Evolutionary conservation across 2,797 vertebrate species (phyloP), one percentile per base, ranked within the genome.

Genomic region (Moxostoma hubbsi): DNA sequence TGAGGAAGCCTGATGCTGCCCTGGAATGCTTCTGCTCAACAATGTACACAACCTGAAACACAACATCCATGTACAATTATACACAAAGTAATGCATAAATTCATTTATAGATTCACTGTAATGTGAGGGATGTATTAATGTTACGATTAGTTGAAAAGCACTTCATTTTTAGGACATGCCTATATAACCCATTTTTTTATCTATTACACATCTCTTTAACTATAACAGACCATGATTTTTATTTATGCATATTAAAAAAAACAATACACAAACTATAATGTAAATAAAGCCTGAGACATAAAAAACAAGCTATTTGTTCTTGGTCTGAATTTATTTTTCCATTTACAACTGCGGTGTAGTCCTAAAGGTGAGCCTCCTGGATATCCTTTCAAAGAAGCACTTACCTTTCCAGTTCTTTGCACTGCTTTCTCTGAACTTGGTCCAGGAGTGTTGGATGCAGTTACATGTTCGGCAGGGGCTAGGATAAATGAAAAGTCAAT

Each of bases 321-420:
- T 36, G 36, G 36, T 36, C 36, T 36, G 36, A 36, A 36, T 36
- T 4, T 36, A 36, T 36, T 36, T 36, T 36, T 36, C 36, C 36
- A 36, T 4, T 36, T 36, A 36, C 36, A 36, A 36, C 36, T 36
- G 36, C 9, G 6, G 8, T 59, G n/a, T n/a, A 46, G 7, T 57
- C 36, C 57, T 43, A 51, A 36, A 55, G 15, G 10, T 10, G 9
- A 36, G 36, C n/a, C 12, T 55, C 55, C 9, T 72, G 7, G 1
- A 72, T 72, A 24, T 45, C 55, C 9, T 65, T 24, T 57, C 12
- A 66, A 3, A 82, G 36, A 6, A 15, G 12, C 12, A 45, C 85
- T 93, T 90, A 98, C 98, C 94, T 98, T 97, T 63, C 95, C 98
- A n/a, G 96, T 98, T 88, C 93, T 96, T 85, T 99, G 98, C 80